Percentiles rank a stretch among this genome's conserved stretches.
These are phyloP conservation scores for Diaprepes abbreviatus DNA, from an alignment of 2,888 invertebrate species.

Conservation along the genomic window DNA sequence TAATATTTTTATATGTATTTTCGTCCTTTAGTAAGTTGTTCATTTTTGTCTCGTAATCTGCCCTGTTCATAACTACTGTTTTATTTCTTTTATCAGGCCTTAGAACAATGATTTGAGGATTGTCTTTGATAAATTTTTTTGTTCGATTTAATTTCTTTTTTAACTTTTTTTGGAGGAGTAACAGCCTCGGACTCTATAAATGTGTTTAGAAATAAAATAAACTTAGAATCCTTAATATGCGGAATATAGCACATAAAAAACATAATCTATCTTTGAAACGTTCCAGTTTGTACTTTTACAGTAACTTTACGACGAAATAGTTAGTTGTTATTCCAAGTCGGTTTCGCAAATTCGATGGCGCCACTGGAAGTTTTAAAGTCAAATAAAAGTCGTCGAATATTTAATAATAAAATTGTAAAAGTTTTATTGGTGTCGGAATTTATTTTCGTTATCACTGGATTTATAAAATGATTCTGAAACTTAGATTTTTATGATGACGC, in stretches of 20 bases:
- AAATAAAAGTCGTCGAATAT: conserved; percentile 24
- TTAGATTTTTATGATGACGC: no score
- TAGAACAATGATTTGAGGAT: no score
- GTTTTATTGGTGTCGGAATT: conserved; percentile 22
- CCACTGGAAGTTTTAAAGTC: conserved; percentile 6
- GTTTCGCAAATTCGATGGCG: not conserved
- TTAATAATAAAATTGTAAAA: conserved; percentile 30
- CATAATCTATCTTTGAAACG: not conserved
- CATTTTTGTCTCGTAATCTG: no score
- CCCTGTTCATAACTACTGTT: no score
- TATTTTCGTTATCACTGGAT: not conserved
- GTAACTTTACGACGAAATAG: conserved; percentile 9
- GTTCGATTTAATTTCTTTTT: no score
- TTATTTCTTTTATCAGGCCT: no score
- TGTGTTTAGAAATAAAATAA: no score
- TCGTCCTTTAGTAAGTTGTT: no score
- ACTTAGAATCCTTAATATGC: not conserved
- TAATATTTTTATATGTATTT: no score
- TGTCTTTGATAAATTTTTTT: no score
- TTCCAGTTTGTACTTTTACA: conserved; percentile 2
- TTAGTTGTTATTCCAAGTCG: conserved; percentile 13
- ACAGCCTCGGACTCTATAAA: no score
- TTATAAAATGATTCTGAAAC: not conserved
- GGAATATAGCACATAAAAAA: not conserved
- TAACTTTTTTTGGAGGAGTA: no score